Conservation (phyloP, 2,797 vertebrate genomes). For the Podarcis siculus region DNA sequence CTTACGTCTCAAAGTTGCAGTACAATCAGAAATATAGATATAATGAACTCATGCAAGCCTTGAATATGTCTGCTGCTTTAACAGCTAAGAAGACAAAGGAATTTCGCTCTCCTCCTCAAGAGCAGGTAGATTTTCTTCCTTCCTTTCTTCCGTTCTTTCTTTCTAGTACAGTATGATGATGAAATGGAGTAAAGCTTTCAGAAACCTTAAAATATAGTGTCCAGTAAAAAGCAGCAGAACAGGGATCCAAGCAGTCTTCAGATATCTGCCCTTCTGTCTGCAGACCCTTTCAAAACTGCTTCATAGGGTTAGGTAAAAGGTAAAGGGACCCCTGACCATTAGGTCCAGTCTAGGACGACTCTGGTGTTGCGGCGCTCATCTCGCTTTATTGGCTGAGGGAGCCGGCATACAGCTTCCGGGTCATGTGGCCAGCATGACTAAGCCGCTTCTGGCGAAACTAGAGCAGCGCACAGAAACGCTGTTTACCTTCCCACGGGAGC, state of each 20-base stretch:
- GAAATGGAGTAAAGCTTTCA: neutral
- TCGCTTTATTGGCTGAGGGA: no score
- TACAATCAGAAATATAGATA: conserved; percentile 98
- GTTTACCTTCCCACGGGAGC: no score
- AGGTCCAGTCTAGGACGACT: no score
- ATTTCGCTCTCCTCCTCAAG: conserved; percentile 98
- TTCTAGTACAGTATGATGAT: no score
- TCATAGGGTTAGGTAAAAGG: no score
- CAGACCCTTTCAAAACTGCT: no score
- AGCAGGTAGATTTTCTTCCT: conserved; percentile 84
- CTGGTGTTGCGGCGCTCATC: no score
- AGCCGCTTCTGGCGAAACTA: no score
- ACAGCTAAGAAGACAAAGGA: conserved; percentile 97
- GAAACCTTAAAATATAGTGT: neutral
- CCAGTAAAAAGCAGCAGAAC: neutral
- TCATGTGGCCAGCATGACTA: no score
- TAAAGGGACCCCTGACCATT: no score
- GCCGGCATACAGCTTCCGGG: no score
- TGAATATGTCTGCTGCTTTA: conserved; percentile 98
- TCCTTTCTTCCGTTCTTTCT: neutral
- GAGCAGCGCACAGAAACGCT: no score
- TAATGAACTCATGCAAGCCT: conserved; percentile 96
- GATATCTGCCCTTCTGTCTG: neutral
- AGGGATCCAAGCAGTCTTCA: neutral
- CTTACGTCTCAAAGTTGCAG: conserved; percentile 94